A percentile compares a stretch with the other conserved stretches of the same genome.
Conservation (phyloP, 2,797 vertebrate genomes). For the Dryobates pubescens region DNA sequence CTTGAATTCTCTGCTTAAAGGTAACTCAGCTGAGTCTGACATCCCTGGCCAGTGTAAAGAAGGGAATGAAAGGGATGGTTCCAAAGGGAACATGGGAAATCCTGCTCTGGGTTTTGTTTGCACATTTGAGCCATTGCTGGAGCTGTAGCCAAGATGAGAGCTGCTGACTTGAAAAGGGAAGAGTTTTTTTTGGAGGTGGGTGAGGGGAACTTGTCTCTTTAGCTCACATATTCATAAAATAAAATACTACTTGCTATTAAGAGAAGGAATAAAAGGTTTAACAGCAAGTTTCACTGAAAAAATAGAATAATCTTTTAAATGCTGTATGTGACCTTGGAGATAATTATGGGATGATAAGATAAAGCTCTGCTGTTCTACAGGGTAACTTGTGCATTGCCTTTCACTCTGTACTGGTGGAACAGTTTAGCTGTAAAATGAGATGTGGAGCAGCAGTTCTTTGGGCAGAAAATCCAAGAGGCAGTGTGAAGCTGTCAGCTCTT, state of each 20-base stretch:
- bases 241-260: neutral
- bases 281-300: neutral
- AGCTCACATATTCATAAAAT: neutral
- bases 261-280: neutral
- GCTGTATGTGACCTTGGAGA: neutral
- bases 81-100: neutral
- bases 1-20: neutral
- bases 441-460: neutral
- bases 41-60: neutral
- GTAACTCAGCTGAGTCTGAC: neutral
- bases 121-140: accelerated
- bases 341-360: neutral
- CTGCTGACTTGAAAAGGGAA: neutral
- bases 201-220: neutral
- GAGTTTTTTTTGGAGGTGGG: neutral
- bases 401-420: neutral
- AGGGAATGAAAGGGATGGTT: neutral
- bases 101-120: neutral
- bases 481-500: neutral
- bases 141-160: neutral
- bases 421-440: neutral
- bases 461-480: neutral
- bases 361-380: neutral
- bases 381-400: neutral
- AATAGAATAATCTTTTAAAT: neutral